phyloP scores from a whole-genome alignment of 1,140 invertebrate species.

The Drosophila eugracilis region DNA sequence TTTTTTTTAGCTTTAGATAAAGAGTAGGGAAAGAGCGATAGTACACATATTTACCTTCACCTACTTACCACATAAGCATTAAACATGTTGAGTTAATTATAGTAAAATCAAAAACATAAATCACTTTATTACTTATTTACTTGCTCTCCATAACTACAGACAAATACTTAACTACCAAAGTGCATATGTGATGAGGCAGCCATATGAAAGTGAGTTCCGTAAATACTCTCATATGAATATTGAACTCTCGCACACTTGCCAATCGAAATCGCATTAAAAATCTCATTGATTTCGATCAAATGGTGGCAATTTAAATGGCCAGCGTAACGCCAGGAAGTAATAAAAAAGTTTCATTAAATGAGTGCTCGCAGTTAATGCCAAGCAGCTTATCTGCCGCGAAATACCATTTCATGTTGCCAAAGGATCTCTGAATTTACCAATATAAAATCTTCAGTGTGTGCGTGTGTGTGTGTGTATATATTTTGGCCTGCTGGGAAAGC shows the following conservation, averaged over 20 bases:
- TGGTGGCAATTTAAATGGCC: slow-evolving; percentile 54
- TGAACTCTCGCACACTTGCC: slow-evolving; percentile 31
- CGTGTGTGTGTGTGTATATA: slow-evolving; percentile 2
- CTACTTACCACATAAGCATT: too few relatives aligned
- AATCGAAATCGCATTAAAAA: slow-evolving; percentile 72
- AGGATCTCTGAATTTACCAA: slow-evolving; percentile 45
- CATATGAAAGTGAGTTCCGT: slow-evolving; percentile 7
- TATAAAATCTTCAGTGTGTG: slow-evolving; percentile 14
- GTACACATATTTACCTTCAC: too few relatives aligned
- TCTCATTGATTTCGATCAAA: slow-evolving; percentile 43
- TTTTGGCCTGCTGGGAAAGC: slow-evolving; percentile 19
- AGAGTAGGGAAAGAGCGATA: too few relatives aligned
- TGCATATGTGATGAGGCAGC: slow-evolving; percentile 24
- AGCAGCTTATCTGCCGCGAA: slow-evolving; percentile 64
- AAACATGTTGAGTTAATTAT: background rate
- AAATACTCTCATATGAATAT: slow-evolving; percentile 11
- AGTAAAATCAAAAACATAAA: background rate
- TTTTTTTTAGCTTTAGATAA: too few relatives aligned
- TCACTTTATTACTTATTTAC: background rate
- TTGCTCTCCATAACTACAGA: background rate
- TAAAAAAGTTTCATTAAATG: slow-evolving; percentile 76
- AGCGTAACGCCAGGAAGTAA: slow-evolving; percentile 60
- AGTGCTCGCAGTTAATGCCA: slow-evolving; percentile 59
- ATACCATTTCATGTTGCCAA: slow-evolving; percentile 32
- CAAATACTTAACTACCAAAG: background rate